Conservation (phyloP, 2,888 invertebrate genomes). For the Plebejus anna region DNA sequence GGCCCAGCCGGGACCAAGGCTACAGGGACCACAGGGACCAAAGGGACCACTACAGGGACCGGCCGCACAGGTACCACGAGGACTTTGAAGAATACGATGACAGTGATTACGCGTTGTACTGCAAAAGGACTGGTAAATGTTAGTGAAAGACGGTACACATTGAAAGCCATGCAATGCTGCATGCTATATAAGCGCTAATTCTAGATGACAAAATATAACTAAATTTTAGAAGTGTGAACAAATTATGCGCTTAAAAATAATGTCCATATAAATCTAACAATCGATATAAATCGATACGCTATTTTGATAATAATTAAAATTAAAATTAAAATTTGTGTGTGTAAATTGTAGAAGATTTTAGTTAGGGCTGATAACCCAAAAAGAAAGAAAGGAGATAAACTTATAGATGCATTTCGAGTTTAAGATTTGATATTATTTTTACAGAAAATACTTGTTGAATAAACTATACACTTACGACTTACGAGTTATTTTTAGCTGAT, state of each 20-base stretch:
- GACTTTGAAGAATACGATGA: slow-evolving; percentile 53
- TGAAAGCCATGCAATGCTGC: neutral
- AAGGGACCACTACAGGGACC: slow-evolving; percentile 33
- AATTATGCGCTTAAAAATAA: neutral
- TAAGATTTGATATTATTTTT: neutral
- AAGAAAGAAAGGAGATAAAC: neutral
- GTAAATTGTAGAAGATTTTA: neutral
- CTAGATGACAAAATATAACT: neutral
- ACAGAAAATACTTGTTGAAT: neutral
- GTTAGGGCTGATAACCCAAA: neutral
- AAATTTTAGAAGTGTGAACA: neutral
- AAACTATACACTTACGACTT: too few relatives aligned
- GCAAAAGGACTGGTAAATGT: slow-evolving; percentile 60
- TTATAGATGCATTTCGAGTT: slow-evolving; percentile 4
- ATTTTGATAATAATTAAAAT: neutral
- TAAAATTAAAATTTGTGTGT: too few relatives aligned
- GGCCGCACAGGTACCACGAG: slow-evolving; percentile 41
- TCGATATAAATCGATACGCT: neutral
- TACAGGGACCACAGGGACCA: slow-evolving; percentile 33
- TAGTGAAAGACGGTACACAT: slow-evolving; percentile 37
- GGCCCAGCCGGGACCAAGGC: slow-evolving; percentile 39
- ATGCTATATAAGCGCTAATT: neutral
- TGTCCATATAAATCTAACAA: neutral
- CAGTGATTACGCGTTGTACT: slow-evolving; percentile 51
- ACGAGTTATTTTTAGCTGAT: too few relatives aligned